phyloP scores from a whole-genome alignment of 1,140 invertebrate species.

The Cecropterus lyciades region DNA sequence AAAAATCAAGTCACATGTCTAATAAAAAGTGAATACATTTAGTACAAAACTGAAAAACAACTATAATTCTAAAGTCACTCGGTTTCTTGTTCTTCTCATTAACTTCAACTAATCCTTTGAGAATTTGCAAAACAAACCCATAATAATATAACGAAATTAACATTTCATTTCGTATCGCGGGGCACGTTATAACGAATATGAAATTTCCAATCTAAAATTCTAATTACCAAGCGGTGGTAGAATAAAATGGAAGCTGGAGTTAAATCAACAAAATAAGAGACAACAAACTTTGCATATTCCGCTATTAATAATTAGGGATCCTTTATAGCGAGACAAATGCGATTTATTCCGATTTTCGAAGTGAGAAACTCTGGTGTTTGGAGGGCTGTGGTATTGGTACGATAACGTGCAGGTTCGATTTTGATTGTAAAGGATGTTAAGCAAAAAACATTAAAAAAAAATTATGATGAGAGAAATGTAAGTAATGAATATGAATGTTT shows the following conservation, averaged over 20 bases:
- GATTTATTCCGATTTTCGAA: conserved; percentile 63
- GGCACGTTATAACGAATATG: conserved; percentile 55
- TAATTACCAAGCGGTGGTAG: conserved; percentile 60
- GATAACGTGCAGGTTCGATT: conserved; percentile 3
- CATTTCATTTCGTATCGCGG: conserved; percentile 40
- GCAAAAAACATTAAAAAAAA: no score
- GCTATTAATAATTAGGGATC: conserved; percentile 73
- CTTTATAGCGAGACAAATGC: conserved; percentile 57
- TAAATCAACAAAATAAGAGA: conserved; percentile 77
- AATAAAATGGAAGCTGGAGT: conserved; percentile 59
- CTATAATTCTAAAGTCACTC: no score
- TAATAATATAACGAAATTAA: conserved; percentile 43
- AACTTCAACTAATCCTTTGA: conserved; percentile 9
- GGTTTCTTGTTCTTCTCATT: neutral
- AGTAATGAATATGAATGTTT: no score
- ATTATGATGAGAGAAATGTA: no score
- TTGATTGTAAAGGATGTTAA: neutral
- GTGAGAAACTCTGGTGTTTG: conserved; percentile 19
- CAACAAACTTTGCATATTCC: conserved; percentile 80
- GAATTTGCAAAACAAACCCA: conserved; percentile 16
- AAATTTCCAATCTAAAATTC: conserved; percentile 77
- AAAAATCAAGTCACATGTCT: no score
- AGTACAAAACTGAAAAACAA: no score
- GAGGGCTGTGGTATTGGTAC: neutral
- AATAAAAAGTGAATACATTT: no score